Evolutionary conservation across 2,797 vertebrate species (phyloP), one percentile per base, ranked within the genome.

Genomic region (Acridotheres tristis): DNA sequence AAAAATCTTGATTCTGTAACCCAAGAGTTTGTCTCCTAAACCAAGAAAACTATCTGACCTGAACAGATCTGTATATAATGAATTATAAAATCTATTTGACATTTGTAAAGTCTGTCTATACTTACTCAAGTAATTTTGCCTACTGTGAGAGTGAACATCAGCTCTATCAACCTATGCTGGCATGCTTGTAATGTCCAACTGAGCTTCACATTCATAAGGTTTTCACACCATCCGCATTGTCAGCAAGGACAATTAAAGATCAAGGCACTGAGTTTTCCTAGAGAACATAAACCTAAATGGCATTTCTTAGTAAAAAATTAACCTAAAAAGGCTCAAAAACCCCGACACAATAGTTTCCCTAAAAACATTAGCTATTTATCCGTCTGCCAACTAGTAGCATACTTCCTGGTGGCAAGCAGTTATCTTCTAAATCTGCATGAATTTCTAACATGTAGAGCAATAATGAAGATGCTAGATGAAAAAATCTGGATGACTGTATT

Each of bases 381-480:
- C 7, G 45, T 63, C 26, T 76, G 8, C 3, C 4, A n/a, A 4
- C 13, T 57, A 42, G 10, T 26, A 32, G 3, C 7, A 0, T 3
- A 14, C 69, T 65, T 82, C 13, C 38, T 47, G 10, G 5, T 75
- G 57, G 10, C 14, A 32, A 82, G 4, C 6, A 55, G 2, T 30
- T n/a, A 6, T 57, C 8, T 34, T 62, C 12, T 72, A 68, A 68
- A 68, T 72, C 42, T 67, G 7, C 21, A 14, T 8, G 13, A 19
- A 27, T 59, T 89, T 92, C 40, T 55, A 55, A 9, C 38, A 38
- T 6, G 11, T 18, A 51, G 12, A 66, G 3, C 5, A 54, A 15
- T 51, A 66, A 54, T 19, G 9, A 63, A 26, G 21, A 45, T 13
- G 14, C 2, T 26, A 71, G 20, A 50, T 4, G 4, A 38, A 79